Percentiles rank a stretch among this genome's conserved stretches.
Evolutionary conservation across 2,888 invertebrate species (phyloP).

Genomic region (Cetonia aurata): DNA sequence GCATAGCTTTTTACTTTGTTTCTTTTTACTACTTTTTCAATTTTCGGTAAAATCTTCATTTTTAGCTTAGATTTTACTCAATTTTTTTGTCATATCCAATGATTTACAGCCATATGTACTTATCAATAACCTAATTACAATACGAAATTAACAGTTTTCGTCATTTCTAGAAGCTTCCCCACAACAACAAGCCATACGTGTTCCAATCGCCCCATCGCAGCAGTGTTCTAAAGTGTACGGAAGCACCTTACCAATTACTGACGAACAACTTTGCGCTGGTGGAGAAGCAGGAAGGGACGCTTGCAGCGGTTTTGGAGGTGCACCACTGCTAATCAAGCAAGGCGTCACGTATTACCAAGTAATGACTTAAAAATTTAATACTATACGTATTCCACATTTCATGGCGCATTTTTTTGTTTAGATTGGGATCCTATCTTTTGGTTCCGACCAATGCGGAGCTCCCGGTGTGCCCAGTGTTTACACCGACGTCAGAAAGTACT

Average conservation of each 20-base stretch:
- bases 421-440: conserved; percentile 85
- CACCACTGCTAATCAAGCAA: conserved; percentile 76
- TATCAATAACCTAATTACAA: background rate
- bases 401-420: conserved; percentile 56
- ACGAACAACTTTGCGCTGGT: conserved; percentile 79
- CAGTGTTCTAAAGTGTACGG: conserved; percentile 79
- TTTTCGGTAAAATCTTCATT: no score
- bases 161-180: conserved; percentile 57
- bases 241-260: conserved; percentile 74
- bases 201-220: conserved; percentile 76
- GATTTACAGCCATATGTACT: no score
- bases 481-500: conserved; percentile 80
- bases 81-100: no score
- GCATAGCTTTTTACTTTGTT: no score
- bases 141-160: background rate
- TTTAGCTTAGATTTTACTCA: no score
- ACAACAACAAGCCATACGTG: conserved; percentile 73
- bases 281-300: conserved; percentile 81
- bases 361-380: conserved; percentile 43
- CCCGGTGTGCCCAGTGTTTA: conserved; percentile 83
- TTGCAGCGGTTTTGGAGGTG: conserved; percentile 84
- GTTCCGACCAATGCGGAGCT: conserved; percentile 82
- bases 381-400: background rate
- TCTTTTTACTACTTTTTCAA: no score
- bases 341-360: conserved; percentile 77